Percentiles rank a stretch among this genome's conserved stretches.
Conservation (phyloP, 2,797 vertebrate species). For the Cyclura pinguis region DNA sequence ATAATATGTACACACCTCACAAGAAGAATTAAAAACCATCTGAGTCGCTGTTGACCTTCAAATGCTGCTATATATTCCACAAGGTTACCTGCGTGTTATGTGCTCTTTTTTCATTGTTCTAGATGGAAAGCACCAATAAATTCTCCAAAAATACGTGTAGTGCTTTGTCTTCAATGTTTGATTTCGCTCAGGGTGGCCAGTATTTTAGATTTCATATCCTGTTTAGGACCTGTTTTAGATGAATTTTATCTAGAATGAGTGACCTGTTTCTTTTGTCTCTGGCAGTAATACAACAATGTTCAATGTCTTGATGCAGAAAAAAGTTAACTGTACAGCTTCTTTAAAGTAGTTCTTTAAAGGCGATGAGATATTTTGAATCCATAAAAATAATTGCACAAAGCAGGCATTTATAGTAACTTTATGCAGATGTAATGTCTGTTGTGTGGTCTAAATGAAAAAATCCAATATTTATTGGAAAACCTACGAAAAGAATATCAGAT, state of each 20-base stretch:
- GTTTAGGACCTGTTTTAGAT: constrained; percentile 76
- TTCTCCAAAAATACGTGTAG: constrained; percentile 58
- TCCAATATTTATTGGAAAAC: constrained; percentile 52
- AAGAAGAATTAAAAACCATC: constrained; percentile 72
- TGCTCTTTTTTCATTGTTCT: constrained; percentile 71
- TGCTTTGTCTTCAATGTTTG: constrained; percentile 77
- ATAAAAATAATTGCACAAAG: constrained; percentile 47
- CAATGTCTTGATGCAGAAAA: constrained; percentile 74
- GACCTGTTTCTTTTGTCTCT: constrained; percentile 75
- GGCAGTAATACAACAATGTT: constrained; percentile 72
- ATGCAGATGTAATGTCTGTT: constrained; percentile 65
- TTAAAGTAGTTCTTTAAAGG: constrained; percentile 70
- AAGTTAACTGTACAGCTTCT: constrained; percentile 67
- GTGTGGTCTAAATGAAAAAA: constrained; percentile 58
- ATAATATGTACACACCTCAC: constrained; percentile 64
- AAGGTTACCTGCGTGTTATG: constrained; percentile 74
- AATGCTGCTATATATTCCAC: constrained; percentile 79
- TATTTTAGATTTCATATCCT: constrained; percentile 78
- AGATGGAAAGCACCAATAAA: constrained; percentile 76
- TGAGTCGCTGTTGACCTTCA: constrained; percentile 72
- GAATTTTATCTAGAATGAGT: constrained; percentile 74
- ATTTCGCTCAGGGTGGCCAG: constrained; percentile 83
- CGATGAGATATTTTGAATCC: constrained; percentile 67
- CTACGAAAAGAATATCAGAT: constrained; percentile 57
- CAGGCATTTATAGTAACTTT: constrained; percentile 67